phyloP scores from a whole-genome alignment of 2,888 invertebrate species.

The Xylota segnis region DNA sequence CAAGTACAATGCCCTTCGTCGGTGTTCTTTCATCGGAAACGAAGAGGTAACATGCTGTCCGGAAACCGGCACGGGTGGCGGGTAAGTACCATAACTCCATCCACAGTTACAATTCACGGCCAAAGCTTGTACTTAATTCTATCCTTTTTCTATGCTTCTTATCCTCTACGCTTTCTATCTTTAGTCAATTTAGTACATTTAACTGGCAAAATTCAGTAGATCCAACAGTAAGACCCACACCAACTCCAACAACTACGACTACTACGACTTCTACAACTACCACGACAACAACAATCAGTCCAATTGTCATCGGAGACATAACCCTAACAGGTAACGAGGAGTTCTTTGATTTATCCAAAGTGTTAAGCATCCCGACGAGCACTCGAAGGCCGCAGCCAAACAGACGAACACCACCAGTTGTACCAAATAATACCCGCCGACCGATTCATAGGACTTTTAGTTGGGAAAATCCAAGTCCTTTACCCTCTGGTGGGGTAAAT shows the following conservation, averaged over 20 bases:
- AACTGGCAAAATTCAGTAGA: conserved; percentile 14
- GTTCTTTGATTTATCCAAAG: conserved; percentile 78
- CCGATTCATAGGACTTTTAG: neutral
- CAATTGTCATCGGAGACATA: conserved; percentile 68
- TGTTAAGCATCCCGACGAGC: conserved; percentile 30
- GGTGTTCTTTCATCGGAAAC: conserved; percentile 78
- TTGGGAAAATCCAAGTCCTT: neutral
- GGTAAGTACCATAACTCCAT: neutral
- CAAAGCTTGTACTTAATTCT: conserved; percentile 30
- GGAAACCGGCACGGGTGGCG: neutral
- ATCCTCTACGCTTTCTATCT: neutral
- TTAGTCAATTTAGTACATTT: conserved; percentile 19
- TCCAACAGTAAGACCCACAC: neutral
- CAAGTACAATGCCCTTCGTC: conserved; percentile 73
- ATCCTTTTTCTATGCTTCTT: conserved; percentile 21
- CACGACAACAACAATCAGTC: conserved; percentile 67
- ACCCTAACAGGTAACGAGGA: conserved; percentile 61
- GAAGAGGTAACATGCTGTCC: conserved; percentile 82
- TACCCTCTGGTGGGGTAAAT: neutral
- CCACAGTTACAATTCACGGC: neutral
- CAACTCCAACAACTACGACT: conserved; percentile 9
- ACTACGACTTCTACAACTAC: conserved; percentile 59
- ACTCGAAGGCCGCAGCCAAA: neutral
- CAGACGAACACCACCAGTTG: neutral
- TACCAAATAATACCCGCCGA: neutral